Evolutionary conservation across 2,888 invertebrate genomes (phyloP).

Genomic region (Tridacna crocea): DNA sequence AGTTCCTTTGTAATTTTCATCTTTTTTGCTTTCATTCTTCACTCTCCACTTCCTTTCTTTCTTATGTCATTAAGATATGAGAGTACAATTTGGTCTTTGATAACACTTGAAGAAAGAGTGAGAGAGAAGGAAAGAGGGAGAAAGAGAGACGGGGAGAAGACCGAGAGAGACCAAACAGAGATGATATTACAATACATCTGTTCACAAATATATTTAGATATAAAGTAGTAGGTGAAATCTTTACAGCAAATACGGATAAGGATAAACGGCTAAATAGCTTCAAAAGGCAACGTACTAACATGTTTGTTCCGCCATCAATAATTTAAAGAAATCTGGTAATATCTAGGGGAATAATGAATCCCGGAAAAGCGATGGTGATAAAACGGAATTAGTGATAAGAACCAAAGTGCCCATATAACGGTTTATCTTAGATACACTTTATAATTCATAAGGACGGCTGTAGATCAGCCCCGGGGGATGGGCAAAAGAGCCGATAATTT

Average conservation of each 20-base stretch:
- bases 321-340: conserved; percentile 16
- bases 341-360: conserved; percentile 9
- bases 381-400: conserved; percentile 24
- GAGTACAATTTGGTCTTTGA: too few species aligned
- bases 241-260: background rate
- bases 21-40: background rate
- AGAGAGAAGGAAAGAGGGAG: too few species aligned
- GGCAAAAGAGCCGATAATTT: conserved; percentile 11
- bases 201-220: too few species aligned
- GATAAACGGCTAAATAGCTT: background rate
- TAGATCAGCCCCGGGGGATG: conserved; percentile 6
- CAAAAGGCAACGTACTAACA: conserved; percentile 12
- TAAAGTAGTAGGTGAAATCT: too few species aligned
- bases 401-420: conserved; percentile 14
- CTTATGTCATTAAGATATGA: too few species aligned
- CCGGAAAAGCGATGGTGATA: conserved; percentile 17
- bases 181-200: too few species aligned
- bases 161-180: too few species aligned
- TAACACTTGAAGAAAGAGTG: too few species aligned
- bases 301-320: conserved; percentile 5
- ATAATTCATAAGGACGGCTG: conserved; percentile 13
- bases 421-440: conserved; percentile 12
- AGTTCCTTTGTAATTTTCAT: conserved; percentile 17
- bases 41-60: too few species aligned
- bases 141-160: too few species aligned